These are phyloP conservation scores for Xylota segnis DNA, from an alignment of 2,888 invertebrate species.

Conservation along the genomic window DNA sequence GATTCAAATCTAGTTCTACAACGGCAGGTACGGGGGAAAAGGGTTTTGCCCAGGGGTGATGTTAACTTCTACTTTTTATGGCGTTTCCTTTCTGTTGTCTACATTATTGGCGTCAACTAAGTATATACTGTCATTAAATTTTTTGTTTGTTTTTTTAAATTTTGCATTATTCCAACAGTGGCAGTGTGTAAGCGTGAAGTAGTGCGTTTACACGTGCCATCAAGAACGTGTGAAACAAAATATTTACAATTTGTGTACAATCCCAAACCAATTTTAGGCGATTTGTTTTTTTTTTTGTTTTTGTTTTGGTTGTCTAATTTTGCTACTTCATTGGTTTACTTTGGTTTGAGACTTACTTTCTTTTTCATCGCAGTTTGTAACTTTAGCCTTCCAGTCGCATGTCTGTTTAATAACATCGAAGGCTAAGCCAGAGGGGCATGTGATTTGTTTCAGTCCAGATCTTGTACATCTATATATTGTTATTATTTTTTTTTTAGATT, in stretches of 20 bases:
- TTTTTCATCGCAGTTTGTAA: constrained; percentile 97
- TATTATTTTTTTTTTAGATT: constrained; percentile 65
- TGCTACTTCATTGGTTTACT: constrained; percentile 65
- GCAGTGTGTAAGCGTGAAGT: constrained; percentile 58
- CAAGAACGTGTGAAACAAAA: constrained; percentile 30
- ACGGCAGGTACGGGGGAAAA: constrained; percentile 1
- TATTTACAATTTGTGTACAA: constrained; percentile 68
- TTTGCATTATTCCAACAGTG: constrained; percentile 10
- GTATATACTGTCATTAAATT: constrained; percentile 20
- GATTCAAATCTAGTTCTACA: neutral
- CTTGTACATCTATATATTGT: constrained; percentile 89
- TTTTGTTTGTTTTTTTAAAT: constrained; percentile 10
- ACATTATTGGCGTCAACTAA: constrained; percentile 56
- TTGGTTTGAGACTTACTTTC: constrained; percentile 93
- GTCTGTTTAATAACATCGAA: constrained; percentile 99
- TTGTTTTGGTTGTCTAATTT: constrained; percentile 45
- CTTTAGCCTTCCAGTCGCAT: constrained; percentile 99
- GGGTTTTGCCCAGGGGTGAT: neutral
- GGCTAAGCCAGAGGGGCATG: constrained; percentile 98
- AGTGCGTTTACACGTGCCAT: constrained; percentile 55
- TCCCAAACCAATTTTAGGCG: constrained; percentile 74
- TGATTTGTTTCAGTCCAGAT: constrained; percentile 98
- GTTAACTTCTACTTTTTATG: constrained; percentile 33
- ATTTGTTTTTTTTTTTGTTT: constrained; percentile 45
- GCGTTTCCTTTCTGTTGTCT: constrained; percentile 63